Base-by-base conservation (phyloP, 2,888 invertebrate genomes). In the Rambutsinella grinnellia region DNA sequence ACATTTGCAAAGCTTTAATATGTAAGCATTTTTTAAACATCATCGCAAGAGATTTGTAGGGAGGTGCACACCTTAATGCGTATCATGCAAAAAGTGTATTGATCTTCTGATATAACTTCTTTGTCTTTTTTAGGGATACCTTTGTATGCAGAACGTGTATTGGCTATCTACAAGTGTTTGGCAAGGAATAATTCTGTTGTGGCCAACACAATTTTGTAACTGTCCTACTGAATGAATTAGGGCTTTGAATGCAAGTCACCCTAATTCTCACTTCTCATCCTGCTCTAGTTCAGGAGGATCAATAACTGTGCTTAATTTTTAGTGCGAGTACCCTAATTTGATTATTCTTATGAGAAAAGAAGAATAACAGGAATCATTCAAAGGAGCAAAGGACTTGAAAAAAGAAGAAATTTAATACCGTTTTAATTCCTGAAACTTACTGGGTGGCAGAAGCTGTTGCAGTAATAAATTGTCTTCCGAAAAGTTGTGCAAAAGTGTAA, bases 251-350 rank as follows among this genome's bases (percentile, higher is more conserved):
- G 36, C 36, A 36, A 36, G 36, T 36, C 36, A 36, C 36, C 36
- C 36, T 8, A 36, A 36, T 5, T 13, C 36, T 36, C 36, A n/a
- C 57, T 21, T 67, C 56, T 53, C 47, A 70, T 51, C 65, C 60
- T 51, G 61, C 67, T 57, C 62, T 75, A 67, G 67, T 61, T 75
- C 75, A 74, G 75, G 67, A 67, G 62, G 36, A 60, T 56, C 46
- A 63, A 13, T 36, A 36, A 36, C 36, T 36, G 36, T 36, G 36
- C 6, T 13, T 36, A 36, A 8, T 36, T n/a, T n/a, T 5, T 13
- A 8, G 36, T 36, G 36, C 36, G 36, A 36, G 36, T 36, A 36
- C 36, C 36, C 13, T 8, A 36, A 36, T n/a, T 36, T 36, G 36
- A 36, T 36, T 13, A 36, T 36, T 36, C 36, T n/a, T n/a, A n/a